These are phyloP conservation scores for Melipona bicolor DNA, from an alignment of 2,888 invertebrate species.

Conservation along the genomic window DNA sequence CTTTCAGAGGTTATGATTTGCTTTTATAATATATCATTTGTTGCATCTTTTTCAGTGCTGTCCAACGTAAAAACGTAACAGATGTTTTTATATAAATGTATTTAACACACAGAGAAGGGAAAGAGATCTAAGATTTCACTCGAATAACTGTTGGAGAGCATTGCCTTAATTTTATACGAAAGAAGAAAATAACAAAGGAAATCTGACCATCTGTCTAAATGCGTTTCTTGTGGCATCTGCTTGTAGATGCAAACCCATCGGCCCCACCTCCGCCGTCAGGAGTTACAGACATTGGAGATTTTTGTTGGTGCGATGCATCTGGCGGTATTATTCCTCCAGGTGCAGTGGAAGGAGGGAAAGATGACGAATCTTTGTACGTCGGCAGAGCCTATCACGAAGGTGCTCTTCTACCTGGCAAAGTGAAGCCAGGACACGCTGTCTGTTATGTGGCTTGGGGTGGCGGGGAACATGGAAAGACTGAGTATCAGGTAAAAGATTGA, in stretches of 20 bases:
- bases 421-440: slow-evolving; percentile 89
- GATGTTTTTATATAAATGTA: not conserved
- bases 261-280: slow-evolving; percentile 54
- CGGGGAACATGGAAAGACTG: slow-evolving; percentile 87
- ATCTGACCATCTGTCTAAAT: not conserved
- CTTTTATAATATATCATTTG: not conserved
- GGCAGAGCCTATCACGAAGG: slow-evolving; percentile 90
- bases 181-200: not conserved
- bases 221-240: not conserved
- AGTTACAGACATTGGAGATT: slow-evolving; percentile 81
- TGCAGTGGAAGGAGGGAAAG: slow-evolving; percentile 89
- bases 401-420: slow-evolving; percentile 92
- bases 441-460: slow-evolving; percentile 93
- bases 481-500: slow-evolving; percentile 87
- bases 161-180: not conserved
- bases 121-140: not conserved
- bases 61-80: not conserved
- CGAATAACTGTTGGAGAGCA: not conserved
- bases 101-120: not conserved
- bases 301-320: slow-evolving; percentile 89
- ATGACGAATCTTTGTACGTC: slow-evolving; percentile 88
- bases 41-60: not conserved
- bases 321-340: slow-evolving; percentile 90
- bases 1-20: not conserved
- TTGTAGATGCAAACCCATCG: slow-evolving; percentile 57